phyloP scores from a whole-genome alignment of 2,888 invertebrate genomes.

The Drosophila emarginata region DNA sequence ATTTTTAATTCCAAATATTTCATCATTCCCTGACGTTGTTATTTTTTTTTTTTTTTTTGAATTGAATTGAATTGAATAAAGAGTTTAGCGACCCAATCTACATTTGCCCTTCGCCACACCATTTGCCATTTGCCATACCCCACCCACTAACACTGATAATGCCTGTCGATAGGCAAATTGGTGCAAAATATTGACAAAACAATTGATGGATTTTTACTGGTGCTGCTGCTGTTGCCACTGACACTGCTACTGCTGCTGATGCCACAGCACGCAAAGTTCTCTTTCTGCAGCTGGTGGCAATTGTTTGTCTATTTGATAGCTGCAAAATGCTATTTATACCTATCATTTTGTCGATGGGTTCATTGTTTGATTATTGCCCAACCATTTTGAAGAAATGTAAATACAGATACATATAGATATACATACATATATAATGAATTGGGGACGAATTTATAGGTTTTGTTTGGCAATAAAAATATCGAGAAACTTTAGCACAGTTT shows the following conservation, averaged over 20 bases:
- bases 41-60: neutral
- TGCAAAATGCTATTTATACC: constrained; percentile 40
- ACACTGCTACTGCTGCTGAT: neutral
- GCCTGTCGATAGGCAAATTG: constrained; percentile 65
- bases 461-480: neutral
- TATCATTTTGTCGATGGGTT: constrained; percentile 35
- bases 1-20: constrained; percentile 45
- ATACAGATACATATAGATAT: neutral
- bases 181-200: constrained; percentile 74
- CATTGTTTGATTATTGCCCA: constrained; percentile 46
- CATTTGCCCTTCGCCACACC: neutral
- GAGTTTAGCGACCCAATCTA: constrained; percentile 53
- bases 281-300: constrained; percentile 30
- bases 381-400: constrained; percentile 31
- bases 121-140: neutral
- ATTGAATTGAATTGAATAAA: neutral
- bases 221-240: neutral
- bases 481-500: constrained; percentile 1
- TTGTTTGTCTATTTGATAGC: constrained; percentile 30
- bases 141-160: constrained; percentile 37
- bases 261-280: neutral
- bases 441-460: neutral
- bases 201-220: constrained; percentile 56
- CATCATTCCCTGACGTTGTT: constrained; percentile 39
- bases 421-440: too few species aligned